Evolutionary conservation across 1,140 invertebrate genomes (phyloP).

Genomic region (Caenorhabditis inopinata): DNA sequence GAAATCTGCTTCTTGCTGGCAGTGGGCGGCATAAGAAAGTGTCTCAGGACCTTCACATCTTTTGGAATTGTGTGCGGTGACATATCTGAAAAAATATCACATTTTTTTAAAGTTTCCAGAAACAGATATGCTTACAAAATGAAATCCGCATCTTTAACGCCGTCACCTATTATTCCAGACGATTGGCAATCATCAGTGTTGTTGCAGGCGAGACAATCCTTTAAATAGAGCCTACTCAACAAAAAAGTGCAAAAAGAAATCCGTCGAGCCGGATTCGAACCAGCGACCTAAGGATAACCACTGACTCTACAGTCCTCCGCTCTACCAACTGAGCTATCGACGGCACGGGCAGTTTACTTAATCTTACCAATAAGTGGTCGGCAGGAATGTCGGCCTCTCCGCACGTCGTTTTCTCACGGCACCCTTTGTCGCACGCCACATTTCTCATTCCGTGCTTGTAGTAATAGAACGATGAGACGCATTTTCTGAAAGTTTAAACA

Average conservation of each 20-base stretch:
- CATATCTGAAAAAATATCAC: not conserved
- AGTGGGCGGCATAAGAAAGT: conserved; percentile 95
- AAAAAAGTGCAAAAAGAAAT: conserved; percentile 47
- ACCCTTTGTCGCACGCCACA: conserved; percentile 51
- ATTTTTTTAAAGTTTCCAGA: not conserved
- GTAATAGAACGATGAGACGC: conserved; percentile 51
- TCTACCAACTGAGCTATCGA: conserved; percentile 56
- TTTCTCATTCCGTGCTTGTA: conserved; percentile 37
- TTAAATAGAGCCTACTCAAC: conserved; percentile 48
- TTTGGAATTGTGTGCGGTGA: conserved; percentile 81
- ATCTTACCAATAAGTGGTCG: conserved; percentile 58
- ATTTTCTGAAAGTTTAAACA: conserved; percentile 42
- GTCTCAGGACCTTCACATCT: conserved; percentile 77
- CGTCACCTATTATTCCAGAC: conserved; percentile 66
- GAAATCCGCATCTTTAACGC: conserved; percentile 86
- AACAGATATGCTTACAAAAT: conserved; percentile 76
- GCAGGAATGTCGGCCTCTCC: conserved; percentile 59
- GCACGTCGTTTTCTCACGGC: conserved; percentile 56
- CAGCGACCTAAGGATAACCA: conserved; percentile 7
- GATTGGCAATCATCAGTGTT: conserved; percentile 52
- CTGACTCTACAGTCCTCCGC: conserved; percentile 53
- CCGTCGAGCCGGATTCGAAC: conserved; percentile 7
- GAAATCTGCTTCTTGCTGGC: conserved; percentile 82
- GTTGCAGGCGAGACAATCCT: conserved; percentile 46
- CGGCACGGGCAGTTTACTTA: not conserved